Conservation (phyloP, 2,113 vertebrate genomes). For the Ceuthmochares aereus region DNA sequence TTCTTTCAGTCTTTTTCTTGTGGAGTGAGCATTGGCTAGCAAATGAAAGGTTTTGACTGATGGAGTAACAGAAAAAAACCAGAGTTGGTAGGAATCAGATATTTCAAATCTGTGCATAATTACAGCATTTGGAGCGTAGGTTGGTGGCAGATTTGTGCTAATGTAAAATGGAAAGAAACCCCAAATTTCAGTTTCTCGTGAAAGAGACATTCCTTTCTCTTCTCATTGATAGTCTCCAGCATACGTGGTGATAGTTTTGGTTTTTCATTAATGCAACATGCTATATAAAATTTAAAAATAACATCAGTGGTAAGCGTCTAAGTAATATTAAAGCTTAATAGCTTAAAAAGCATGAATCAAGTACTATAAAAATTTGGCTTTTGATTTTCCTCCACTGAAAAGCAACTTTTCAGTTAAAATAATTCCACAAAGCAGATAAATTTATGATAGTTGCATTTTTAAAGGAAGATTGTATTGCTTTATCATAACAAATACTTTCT, state of each 20-base stretch:
- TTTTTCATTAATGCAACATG: background rate
- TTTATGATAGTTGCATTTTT: background rate
- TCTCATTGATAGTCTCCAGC: background rate
- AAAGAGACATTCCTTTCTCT: background rate
- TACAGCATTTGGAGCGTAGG: conserved; percentile 39
- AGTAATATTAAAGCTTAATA: background rate
- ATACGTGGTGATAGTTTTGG: background rate
- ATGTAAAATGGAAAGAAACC: conserved; percentile 13
- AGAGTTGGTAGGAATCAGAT: background rate
- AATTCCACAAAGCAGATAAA: background rate
- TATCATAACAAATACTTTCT: background rate
- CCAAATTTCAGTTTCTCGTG: background rate
- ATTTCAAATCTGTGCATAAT: conserved; percentile 5
- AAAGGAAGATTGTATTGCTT: background rate
- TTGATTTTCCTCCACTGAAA: background rate
- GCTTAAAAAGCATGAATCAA: background rate
- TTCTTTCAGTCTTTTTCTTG: background rate
- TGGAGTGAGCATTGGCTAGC: background rate
- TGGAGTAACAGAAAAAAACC: background rate
- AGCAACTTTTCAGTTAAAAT: background rate
- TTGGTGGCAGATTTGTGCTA: conserved; percentile 15
- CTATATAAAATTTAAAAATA: background rate
- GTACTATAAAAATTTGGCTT: background rate
- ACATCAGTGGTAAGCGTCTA: background rate
- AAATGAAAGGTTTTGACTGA: background rate